Base-by-base conservation (phyloP, 2,888 invertebrate species). In the Drosophila mettleri region DNA sequence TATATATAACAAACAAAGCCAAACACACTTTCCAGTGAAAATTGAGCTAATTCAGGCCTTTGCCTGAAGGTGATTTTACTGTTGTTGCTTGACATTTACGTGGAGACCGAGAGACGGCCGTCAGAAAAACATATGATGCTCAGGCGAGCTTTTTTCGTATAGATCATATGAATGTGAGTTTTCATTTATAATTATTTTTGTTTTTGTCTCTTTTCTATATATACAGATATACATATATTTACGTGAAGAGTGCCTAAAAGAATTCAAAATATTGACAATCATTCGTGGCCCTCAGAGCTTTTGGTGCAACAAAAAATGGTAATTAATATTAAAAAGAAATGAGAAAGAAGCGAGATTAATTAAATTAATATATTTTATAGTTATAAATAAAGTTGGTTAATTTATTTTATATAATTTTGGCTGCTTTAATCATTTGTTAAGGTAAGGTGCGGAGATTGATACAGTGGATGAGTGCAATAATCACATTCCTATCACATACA, bases 61-160 rank as follows among this genome's bases (percentile, higher is more conserved):
- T 46, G 64, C 63, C 55, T 69, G 82, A 85, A 86, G 87, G 82
- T 82, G 82, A 85, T 69, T 70, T 33, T 39, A 45, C 51, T 46
- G 36, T 48, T 62, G 38, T 34, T 24, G 43, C 43, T 51, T 51
- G 79, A 57, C 77, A 70, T 68, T 64, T 53, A 53, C 59, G 57
- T 51, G 66, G 45, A 62, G 54, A 72, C 48, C 51, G 66, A 52
- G 64, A 34, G 54, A 66, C 55, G 75, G 34, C 55, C 65, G 59
- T 53, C 45, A 70, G n/a, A 64, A 54, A 4, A 70, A 48, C 49
- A 65, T 59, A 62, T 65, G 61, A 61, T 69, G 59, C 10, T 39
- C 20, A 31, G 31, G 51, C 31, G 59, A 74, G 74, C 74, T 74
- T 70, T 74, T 73, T 55, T 9, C 43, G 14, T 52, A 53, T 27